Conservation (phyloP, 2,113 vertebrate species). For the Chaetorhynchus papuensis region DNA sequence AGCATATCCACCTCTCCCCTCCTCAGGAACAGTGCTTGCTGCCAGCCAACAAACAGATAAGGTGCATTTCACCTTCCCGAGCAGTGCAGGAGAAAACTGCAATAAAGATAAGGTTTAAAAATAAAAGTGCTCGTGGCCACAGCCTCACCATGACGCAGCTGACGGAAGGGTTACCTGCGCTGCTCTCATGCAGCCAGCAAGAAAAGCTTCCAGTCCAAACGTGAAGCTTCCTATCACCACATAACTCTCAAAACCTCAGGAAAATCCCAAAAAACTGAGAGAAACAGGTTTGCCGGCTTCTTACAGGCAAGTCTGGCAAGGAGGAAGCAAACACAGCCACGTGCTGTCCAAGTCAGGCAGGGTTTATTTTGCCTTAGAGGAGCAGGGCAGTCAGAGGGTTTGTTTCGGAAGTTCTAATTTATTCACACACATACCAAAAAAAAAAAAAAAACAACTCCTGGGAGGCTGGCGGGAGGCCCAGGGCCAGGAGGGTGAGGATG, state of each 20-base stretch:
- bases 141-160: background rate
- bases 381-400: background rate
- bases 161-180: rapidly evolving
- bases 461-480: background rate
- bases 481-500: conserved; percentile 11
- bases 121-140: background rate
- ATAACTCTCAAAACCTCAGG: background rate
- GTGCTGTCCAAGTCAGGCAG: background rate
- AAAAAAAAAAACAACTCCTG: background rate
- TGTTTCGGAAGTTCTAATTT: conserved; percentile 53
- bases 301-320: background rate
- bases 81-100: conserved; percentile 9
- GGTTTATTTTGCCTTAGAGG: background rate
- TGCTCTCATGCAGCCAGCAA: background rate
- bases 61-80: background rate
- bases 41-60: background rate
- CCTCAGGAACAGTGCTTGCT: background rate
- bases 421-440: background rate
- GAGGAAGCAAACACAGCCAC: background rate
- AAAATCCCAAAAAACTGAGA: background rate
- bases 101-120: conserved; percentile 59
- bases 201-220: background rate
- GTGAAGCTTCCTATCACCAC: background rate
- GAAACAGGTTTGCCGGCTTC: background rate
- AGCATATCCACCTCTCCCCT: background rate